Percentiles rank a stretch among this genome's conserved stretches.
Evolutionary conservation across 2,113 vertebrate genomes (phyloP).

Genomic region (Zeus faber): DNA sequence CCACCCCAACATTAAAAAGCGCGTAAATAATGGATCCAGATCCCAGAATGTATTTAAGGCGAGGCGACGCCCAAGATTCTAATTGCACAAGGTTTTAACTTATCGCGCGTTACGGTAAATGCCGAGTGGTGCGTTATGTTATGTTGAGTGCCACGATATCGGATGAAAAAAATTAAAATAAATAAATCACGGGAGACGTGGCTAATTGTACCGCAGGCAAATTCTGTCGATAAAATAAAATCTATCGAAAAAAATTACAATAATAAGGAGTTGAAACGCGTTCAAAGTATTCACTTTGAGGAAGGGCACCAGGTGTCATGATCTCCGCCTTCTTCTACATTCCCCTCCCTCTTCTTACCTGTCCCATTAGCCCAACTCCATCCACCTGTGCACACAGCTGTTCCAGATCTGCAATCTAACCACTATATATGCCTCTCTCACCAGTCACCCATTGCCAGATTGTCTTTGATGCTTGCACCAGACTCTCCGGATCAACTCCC

Average conservation of each 20-base stretch:
- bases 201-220: conserved; percentile 44
- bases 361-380: no score
- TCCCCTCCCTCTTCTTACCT: no score
- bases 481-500: no score
- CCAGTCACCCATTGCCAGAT: no score
- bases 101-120: no score
- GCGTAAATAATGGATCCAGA: conserved; percentile 60
- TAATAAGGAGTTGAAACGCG: no score
- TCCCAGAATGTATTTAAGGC: conserved; percentile 38
- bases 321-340: no score
- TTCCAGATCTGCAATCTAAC: no score
- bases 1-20: conserved; percentile 54
- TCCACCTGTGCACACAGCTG: no score
- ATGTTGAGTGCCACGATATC: conserved; percentile 48
- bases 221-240: conserved; percentile 46
- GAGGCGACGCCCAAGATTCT: conserved; percentile 32
- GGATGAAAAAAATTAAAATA: conserved; percentile 48
- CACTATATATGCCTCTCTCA: no score
- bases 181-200: conserved; percentile 37
- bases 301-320: conserved; percentile 12
- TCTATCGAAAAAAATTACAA: conserved; percentile 28
- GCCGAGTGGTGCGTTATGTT: no score
- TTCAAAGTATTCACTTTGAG: conserved; percentile 43
- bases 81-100: conserved; percentile 47
- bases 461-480: no score